phyloP scores from a whole-genome alignment of 2,113 vertebrate species.

The Heterotilapia buettikoferi region DNA sequence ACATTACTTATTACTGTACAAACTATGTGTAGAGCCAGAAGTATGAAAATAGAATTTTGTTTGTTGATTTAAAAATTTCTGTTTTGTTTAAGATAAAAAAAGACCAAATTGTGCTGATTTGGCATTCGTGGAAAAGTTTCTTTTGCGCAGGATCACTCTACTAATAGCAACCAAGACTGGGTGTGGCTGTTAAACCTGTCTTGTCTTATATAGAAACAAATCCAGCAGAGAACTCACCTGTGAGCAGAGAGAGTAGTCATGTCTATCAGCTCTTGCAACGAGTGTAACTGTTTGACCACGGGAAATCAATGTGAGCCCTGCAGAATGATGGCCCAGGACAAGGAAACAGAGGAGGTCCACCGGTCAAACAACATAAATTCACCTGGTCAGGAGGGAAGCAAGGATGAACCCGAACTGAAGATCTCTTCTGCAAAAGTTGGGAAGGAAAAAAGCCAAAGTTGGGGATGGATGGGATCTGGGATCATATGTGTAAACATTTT shows the following conservation, averaged over 20 bases:
- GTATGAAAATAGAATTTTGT: not conserved
- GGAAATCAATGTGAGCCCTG: conserved; percentile 47
- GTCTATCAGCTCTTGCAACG: conserved; percentile 19
- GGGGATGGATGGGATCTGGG: conserved; percentile 83
- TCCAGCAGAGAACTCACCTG: not conserved
- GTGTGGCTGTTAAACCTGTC: conserved; percentile 42
- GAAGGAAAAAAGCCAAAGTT: conserved; percentile 60
- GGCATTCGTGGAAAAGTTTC: not conserved
- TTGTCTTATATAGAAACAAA: not conserved
- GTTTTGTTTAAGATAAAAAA: not conserved
- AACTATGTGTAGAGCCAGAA: not conserved
- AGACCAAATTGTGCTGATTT: not conserved
- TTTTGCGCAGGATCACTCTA: not conserved
- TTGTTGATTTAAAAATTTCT: not conserved
- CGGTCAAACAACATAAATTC: conserved; percentile 10
- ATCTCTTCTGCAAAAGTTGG: not conserved
- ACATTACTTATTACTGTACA: not conserved
- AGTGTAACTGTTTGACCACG: conserved; percentile 34
- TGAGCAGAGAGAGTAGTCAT: not conserved
- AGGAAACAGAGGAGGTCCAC: conserved; percentile 3
- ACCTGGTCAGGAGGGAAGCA: not conserved
- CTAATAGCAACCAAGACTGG: not conserved
- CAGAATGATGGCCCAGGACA: conserved; percentile 38
- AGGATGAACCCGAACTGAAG: not conserved
- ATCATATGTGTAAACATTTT: conserved; percentile 80